phyloP scores from a whole-genome alignment of 2,888 invertebrate genomes.

The Entomobrya multifasciata region DNA sequence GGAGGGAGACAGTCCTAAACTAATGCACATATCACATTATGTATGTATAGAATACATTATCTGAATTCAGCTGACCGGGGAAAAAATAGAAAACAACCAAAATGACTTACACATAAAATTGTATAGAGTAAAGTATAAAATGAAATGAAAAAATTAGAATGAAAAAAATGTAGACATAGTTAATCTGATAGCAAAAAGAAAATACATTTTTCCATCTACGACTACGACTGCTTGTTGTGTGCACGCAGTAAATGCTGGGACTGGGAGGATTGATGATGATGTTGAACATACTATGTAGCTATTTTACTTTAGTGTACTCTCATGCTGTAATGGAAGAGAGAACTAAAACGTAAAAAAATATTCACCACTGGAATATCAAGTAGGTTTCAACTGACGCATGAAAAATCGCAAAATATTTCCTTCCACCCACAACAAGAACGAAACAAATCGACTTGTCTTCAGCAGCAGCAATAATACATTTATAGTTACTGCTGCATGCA shows the following conservation, averaged over 20 bases:
- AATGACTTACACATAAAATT: neutral
- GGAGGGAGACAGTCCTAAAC: neutral
- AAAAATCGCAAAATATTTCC: conserved; percentile 55
- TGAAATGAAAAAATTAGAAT: neutral
- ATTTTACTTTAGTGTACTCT: neutral
- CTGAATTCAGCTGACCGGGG: neutral
- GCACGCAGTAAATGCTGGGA: neutral
- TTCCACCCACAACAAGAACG: conserved; percentile 59
- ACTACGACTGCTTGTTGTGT: neutral
- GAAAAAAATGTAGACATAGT: neutral
- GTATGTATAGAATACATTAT: neutral
- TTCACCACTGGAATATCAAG: conserved; percentile 58
- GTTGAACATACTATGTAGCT: neutral
- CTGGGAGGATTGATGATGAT: neutral
- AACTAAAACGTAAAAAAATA: neutral
- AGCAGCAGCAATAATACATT: conserved; percentile 31
- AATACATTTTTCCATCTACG: conserved; percentile 1
- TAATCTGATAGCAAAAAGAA: neutral
- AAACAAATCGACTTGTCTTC: conserved; percentile 58
- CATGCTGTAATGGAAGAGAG: neutral
- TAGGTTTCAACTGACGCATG: conserved; percentile 59
- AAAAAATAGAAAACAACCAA: neutral
- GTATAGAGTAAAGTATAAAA: neutral
- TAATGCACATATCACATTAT: neutral
- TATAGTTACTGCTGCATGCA: conserved; percentile 13